Evolutionary conservation across 1,140 invertebrate species (phyloP).

Genomic region (Drosophila rufa): DNA sequence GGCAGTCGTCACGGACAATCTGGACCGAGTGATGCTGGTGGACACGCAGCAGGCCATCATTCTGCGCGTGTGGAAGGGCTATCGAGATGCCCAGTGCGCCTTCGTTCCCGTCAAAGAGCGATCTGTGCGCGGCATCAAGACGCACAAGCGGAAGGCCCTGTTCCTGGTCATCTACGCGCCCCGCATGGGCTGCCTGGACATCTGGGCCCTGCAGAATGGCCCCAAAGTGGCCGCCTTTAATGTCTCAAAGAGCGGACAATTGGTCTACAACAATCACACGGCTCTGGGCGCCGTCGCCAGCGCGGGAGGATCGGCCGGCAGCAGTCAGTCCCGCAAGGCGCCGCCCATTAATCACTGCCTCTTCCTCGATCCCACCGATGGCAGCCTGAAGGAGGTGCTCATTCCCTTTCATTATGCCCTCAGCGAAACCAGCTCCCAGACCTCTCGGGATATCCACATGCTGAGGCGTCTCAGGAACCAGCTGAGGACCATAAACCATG

Average conservation of each 20-base stretch:
- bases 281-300: slow-evolving; percentile 86
- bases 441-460: slow-evolving; percentile 94
- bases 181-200: slow-evolving; percentile 93
- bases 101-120: slow-evolving; percentile 89
- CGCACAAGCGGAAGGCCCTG: slow-evolving; percentile 86
- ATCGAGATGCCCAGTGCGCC: slow-evolving; percentile 95
- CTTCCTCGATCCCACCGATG: slow-evolving; percentile 93
- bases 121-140: slow-evolving; percentile 78
- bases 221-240: slow-evolving; percentile 95
- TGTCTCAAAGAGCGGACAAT: slow-evolving; percentile 92
- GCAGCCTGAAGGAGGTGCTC: slow-evolving; percentile 90
- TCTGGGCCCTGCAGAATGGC: slow-evolving; percentile 94
- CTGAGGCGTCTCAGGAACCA: slow-evolving; percentile 91
- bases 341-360: slow-evolving; percentile 89
- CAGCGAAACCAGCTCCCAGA: slow-evolving; percentile 94
- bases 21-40: slow-evolving; percentile 94
- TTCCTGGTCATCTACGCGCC: slow-evolving; percentile 95
- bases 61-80: slow-evolving; percentile 96
- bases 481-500: slow-evolving; percentile 87
- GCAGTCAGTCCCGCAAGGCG: slow-evolving; percentile 85
- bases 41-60: slow-evolving; percentile 92
- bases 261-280: slow-evolving; percentile 92
- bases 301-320: slow-evolving; percentile 59
- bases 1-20: slow-evolving; percentile 92
- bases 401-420: slow-evolving; percentile 96